Conservation (phyloP, 2,797 vertebrate genomes). For the Meriones psammophilus region DNA sequence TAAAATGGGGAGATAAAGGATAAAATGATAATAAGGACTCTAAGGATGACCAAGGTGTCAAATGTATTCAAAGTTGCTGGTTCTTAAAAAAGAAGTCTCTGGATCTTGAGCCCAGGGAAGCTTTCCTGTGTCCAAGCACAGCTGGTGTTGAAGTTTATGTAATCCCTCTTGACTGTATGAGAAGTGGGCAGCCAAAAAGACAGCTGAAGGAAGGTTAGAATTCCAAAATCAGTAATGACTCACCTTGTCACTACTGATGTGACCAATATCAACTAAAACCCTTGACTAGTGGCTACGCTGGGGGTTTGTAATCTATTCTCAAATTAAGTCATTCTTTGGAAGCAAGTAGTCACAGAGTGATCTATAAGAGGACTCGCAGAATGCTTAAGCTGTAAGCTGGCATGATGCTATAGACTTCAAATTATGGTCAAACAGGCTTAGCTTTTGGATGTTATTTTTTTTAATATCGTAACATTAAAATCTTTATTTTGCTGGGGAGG, state of each 20-base stretch:
- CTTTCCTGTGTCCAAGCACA: conserved; percentile 23
- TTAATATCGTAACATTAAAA: conserved; percentile 13
- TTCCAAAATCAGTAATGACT: neutral
- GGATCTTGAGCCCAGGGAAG: conserved; percentile 21
- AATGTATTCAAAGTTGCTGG: conserved; percentile 43
- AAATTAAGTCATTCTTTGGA: conserved; percentile 40
- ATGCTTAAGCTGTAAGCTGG: conserved; percentile 1
- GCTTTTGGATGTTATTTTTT: neutral
- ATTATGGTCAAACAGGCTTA: conserved; percentile 33
- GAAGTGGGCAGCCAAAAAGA: conserved; percentile 49
- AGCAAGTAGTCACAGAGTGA: neutral
- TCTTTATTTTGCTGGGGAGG: neutral
- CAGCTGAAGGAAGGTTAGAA: conserved; percentile 27
- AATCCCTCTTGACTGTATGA: conserved; percentile 45
- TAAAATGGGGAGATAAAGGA: conserved; percentile 57
- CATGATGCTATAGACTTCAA: conserved; percentile 25
- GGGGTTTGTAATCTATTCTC: conserved; percentile 8
- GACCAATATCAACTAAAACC: neutral
- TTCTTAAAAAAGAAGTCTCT: conserved; percentile 29
- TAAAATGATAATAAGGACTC: conserved; percentile 1
- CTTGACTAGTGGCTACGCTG: neutral
- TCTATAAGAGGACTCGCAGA: conserved; percentile 41
- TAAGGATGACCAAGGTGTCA: conserved; percentile 9
- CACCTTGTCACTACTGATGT: neutral
- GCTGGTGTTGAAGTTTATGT: neutral